A percentile compares a stretch with the other conserved stretches of the same genome.
Evolutionary conservation across 2,113 vertebrate species (phyloP).

Genomic region (Semicossyphus pulcher): DNA sequence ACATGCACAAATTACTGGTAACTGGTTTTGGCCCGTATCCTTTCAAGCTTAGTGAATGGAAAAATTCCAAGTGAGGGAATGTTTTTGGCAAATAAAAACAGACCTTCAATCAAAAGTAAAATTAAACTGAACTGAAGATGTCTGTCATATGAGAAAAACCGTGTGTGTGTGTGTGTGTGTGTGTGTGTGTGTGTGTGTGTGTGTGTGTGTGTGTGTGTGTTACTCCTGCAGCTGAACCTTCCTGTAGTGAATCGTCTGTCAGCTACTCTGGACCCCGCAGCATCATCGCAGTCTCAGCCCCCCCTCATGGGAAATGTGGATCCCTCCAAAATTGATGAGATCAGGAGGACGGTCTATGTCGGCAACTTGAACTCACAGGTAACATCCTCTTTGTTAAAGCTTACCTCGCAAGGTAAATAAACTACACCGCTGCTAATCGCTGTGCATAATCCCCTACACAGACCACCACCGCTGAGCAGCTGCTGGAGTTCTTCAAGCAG

Average conservation of each 20-base stretch:
- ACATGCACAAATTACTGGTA: too few species aligned
- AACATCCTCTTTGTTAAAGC: background rate
- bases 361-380: conserved; percentile 99
- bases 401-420: too few species aligned
- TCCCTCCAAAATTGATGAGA: conserved; percentile 96
- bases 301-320: conserved; percentile 97
- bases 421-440: too few species aligned
- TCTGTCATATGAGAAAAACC: conserved; percentile 47
- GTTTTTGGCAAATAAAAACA: too few species aligned
- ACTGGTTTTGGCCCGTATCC: too few species aligned
- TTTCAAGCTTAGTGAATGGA: too few species aligned
- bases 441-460: conserved; percentile 62
- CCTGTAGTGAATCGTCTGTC: conserved; percentile 88
- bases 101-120: too few species aligned
- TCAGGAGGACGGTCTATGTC: conserved; percentile 95
- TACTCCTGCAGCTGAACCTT: conserved; percentile 82
- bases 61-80: too few species aligned
- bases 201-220: background rate
- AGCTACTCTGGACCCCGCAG: conserved; percentile 84
- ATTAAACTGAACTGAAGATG: too few species aligned
- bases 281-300: conserved; percentile 85
- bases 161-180: background rate
- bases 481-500: conserved; percentile 96
- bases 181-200: background rate
- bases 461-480: conserved; percentile 95